phyloP scores from a whole-genome alignment of 2,113 vertebrate species.

The Microtus oregoni region DNA sequence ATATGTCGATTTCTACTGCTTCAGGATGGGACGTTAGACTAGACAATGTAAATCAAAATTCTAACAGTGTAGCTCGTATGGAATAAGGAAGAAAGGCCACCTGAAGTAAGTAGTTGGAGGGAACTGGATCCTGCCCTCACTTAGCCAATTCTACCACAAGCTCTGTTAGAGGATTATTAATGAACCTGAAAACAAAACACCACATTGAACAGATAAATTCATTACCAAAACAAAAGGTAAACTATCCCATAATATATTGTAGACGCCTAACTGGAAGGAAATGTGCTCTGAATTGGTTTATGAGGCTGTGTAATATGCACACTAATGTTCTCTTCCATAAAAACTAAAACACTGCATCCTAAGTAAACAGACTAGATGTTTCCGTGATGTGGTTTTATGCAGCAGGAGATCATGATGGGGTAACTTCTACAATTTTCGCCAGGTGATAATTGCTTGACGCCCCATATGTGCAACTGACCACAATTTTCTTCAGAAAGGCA shows the following conservation, averaged over 20 bases:
- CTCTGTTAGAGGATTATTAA: conserved; percentile 1
- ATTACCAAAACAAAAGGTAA: conserved; percentile 35
- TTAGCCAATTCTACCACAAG: background rate
- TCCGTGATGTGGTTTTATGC: conserved; percentile 30
- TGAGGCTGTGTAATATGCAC: background rate
- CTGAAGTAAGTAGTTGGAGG: background rate
- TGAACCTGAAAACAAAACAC: background rate
- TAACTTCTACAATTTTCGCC: conserved; percentile 8
- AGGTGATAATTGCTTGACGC: background rate
- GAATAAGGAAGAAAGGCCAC: background rate
- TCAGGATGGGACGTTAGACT: background rate
- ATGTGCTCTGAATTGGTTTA: conserved; percentile 27
- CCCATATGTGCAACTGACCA: conserved; percentile 31
- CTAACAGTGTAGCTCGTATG: background rate
- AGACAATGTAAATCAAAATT: background rate
- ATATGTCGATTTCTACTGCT: background rate
- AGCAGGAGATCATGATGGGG: background rate
- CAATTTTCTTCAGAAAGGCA: conserved; percentile 35
- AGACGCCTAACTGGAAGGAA: conserved; percentile 21
- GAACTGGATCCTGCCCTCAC: conserved; percentile 1
- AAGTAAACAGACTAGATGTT: conserved; percentile 28
- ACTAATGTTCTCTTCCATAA: conserved; percentile 29
- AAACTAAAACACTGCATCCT: background rate
- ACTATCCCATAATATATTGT: background rate
- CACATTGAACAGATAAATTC: conserved; percentile 35